These are phyloP conservation scores for Dendrophyllia cribrosa DNA, from an alignment of 64 coral and sea anemone genomes.

Conservation along the genomic window DNA sequence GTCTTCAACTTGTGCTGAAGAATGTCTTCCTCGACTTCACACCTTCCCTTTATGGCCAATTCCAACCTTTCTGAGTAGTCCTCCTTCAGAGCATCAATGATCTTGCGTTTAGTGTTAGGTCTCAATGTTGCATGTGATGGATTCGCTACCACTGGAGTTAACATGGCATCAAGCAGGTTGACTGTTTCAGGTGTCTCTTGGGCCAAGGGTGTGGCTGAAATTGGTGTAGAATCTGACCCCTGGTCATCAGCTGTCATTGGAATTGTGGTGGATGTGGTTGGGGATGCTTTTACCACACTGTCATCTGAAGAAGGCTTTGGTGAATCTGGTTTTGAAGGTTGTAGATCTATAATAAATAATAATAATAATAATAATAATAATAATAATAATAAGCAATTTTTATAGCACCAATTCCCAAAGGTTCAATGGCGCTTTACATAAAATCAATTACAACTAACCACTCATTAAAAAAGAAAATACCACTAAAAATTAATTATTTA, in stretches of 20 bases:
- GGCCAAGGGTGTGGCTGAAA: neutral
- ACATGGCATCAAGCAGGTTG: neutral
- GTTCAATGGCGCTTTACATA: no score
- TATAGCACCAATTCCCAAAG: no score
- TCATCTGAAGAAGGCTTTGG: conserved; percentile 15
- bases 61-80: conserved; percentile 19
- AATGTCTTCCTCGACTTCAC: conserved; percentile 26
- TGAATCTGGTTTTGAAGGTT: conserved; percentile 30
- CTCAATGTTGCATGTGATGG: neutral
- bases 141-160: conserved; percentile 21
- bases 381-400: no score
- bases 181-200: neutral
- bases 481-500: no score
- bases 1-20: conserved; percentile 4
- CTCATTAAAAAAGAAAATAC: no score
- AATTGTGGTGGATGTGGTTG: neutral
- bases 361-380: no score
- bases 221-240: neutral
- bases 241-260: neutral
- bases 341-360: neutral
- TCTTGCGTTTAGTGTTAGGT: conserved; percentile 31
- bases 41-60: conserved; percentile 18
- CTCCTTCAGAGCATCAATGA: conserved; percentile 16
- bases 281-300: neutral
- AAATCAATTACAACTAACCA: no score